phyloP scores from a whole-genome alignment of 2,797 vertebrate species.

The Scyliorhinus canicula region DNA sequence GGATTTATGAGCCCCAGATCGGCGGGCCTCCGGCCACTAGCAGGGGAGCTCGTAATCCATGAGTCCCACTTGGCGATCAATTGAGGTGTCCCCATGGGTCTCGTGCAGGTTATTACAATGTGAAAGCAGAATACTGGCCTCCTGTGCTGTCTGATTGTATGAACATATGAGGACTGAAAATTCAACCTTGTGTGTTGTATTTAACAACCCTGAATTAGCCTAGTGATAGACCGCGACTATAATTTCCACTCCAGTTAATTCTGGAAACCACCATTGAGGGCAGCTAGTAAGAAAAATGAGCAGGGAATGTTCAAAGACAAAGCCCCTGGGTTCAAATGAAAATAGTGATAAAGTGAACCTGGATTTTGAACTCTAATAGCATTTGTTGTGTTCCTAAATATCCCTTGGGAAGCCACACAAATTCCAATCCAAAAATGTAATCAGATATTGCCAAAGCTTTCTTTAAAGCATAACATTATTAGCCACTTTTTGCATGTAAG shows the following conservation, averaged over 20 bases:
- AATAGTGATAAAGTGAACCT: neutral
- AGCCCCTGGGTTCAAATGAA: neutral
- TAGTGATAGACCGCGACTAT: neutral
- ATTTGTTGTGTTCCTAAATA: neutral
- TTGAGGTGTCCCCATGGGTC: no score
- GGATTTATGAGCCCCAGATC: no score
- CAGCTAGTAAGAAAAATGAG: neutral
- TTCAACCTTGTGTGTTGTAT: neutral
- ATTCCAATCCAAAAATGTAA: neutral
- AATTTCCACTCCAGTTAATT: neutral
- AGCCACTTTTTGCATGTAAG: slow-evolving; percentile 4
- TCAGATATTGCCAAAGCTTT: neutral
- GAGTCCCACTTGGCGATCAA: no score
- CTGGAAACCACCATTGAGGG: neutral
- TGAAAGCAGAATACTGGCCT: neutral
- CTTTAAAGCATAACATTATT: neutral
- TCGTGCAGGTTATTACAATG: no score
- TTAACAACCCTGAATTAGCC: neutral
- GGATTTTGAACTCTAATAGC: neutral
- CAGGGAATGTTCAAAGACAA: neutral
- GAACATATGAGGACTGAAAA: neutral
- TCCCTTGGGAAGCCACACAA: neutral
- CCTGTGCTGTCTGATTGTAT: neutral
- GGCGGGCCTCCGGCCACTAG: no score
- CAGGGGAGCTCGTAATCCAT: no score